These are phyloP conservation scores for Melanotaenia parkinsoni DNA, from an alignment of 2,797 vertebrate genomes.

Conservation along the genomic window DNA sequence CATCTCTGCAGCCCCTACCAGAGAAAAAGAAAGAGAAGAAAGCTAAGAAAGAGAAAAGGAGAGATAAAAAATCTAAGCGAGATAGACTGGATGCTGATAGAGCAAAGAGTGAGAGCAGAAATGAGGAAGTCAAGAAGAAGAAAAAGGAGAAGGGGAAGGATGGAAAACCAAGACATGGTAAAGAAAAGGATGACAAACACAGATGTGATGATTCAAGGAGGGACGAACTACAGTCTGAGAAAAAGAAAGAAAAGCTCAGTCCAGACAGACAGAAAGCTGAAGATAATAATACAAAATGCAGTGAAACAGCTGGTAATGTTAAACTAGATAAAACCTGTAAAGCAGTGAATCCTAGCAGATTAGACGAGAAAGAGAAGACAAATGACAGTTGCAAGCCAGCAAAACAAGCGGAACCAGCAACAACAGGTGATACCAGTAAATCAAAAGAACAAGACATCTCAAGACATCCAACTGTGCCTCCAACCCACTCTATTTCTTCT, in stretches of 20 bases:
- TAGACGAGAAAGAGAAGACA: slow-evolving; percentile 54
- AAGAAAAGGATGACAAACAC: slow-evolving; percentile 62
- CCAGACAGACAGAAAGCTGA: slow-evolving; percentile 57
- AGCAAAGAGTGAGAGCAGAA: slow-evolving; percentile 54
- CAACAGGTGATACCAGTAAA: slow-evolving; percentile 72
- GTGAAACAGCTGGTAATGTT: slow-evolving; percentile 43
- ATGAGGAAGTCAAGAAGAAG: slow-evolving; percentile 70
- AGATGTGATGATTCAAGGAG: slow-evolving; percentile 48
- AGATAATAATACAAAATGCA: slow-evolving; percentile 55
- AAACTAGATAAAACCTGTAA: slow-evolving; percentile 61
- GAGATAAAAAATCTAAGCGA: slow-evolving; percentile 70
- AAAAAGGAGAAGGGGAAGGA: slow-evolving; percentile 70
- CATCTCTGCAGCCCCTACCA: slow-evolving; percentile 32
- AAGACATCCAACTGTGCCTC: slow-evolving; percentile 65
- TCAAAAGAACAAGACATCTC: slow-evolving; percentile 72
- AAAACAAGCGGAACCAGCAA: slow-evolving; percentile 65
- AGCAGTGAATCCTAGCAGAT: slow-evolving; percentile 38
- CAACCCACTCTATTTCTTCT: slow-evolving; percentile 55
- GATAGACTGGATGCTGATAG: slow-evolving; percentile 52
- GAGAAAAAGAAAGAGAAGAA: slow-evolving; percentile 67
- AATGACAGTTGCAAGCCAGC: slow-evolving; percentile 63
- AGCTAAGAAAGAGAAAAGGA: slow-evolving; percentile 73
- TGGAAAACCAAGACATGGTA: slow-evolving; percentile 64
- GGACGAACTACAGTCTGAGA: slow-evolving; percentile 62
- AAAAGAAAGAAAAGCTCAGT: slow-evolving; percentile 63